Base-by-base conservation (phyloP, 2,888 invertebrate species). In the Therioaphis trifolii region DNA sequence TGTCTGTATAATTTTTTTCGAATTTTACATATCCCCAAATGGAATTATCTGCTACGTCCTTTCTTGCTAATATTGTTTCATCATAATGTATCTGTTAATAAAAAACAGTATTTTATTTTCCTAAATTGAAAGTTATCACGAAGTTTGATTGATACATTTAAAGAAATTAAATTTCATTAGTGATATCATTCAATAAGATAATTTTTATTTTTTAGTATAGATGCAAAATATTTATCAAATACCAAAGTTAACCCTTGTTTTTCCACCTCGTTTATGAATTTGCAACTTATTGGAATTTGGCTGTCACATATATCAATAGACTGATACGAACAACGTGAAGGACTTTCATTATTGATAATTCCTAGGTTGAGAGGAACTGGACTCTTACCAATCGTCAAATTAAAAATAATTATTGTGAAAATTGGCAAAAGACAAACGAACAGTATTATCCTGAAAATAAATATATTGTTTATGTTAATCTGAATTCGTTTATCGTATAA, bases 271-370 rank as follows among this genome's bases (percentile, higher is more conserved):
- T 52, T 27, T 21, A 82, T 40, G 2, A 18, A 63, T 29, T 82
- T 82, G 63, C 82, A 82, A 63, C 82, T 82, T 14, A 82, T 15
- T 18, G 82, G 74, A 40, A 82, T 82, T 24, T 52, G 9, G 18
- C 2, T 24, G 27, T 82, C 82, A 52, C 82, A 82, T 14, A 74
- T 35, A 18, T 72, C 35, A 24, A 24, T 35, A 14, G 63, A 14
- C 9, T 74, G 24, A n/a, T 49, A 35, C 18, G 18, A 9, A n/a
- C 72, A 63, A n/a, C 24, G 61, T 4, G 82, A 40, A 24, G 72
- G 61, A n/a, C 49, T 74, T 27, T 82, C 82, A 18, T 74, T 24
- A 52, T 82, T 74, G 74, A 82, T 40, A 11, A 82, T 11, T 24
- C 82, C 82, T 24, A 82, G 0, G 14, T 74, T 18, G 29, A 82